phyloP scores from a whole-genome alignment of 2,797 vertebrate genomes.

The Parotocinclus haroldoi region DNA sequence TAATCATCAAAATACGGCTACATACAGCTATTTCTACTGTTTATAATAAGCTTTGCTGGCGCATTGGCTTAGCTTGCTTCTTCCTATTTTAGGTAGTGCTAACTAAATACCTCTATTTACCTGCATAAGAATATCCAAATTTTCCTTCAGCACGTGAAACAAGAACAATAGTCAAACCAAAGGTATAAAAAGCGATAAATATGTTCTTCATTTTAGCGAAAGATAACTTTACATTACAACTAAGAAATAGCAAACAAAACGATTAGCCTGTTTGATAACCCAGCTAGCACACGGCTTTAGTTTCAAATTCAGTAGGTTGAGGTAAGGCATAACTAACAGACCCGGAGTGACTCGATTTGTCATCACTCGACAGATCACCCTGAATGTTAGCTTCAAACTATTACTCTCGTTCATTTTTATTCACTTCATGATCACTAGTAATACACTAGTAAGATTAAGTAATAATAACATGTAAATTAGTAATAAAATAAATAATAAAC shows the following conservation, averaged over 20 bases:
- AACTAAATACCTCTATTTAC: conserved; percentile 27
- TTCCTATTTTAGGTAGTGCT: conserved; percentile 6
- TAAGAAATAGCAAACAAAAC: background rate
- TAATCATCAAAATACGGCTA: too few species aligned
- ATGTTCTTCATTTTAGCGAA: conserved; percentile 18
- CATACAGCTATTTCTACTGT: too few species aligned
- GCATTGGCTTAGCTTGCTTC: background rate
- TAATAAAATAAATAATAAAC: too few species aligned
- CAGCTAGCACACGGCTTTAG: conserved; percentile 16
- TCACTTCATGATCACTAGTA: too few species aligned
- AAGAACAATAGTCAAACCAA: conserved; percentile 10
- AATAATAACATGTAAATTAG: too few species aligned
- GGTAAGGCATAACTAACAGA: conserved; percentile 41
- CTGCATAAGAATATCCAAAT: conserved; percentile 42
- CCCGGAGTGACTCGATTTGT: background rate
- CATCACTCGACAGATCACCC: too few species aligned
- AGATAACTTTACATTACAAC: background rate
- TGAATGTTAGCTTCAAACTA: too few species aligned
- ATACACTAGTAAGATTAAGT: too few species aligned
- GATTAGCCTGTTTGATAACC: conserved; percentile 6
- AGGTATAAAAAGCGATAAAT: background rate
- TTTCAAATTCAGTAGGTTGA: conserved; percentile 50
- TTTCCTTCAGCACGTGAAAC: conserved; percentile 22
- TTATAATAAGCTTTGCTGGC: too few species aligned
- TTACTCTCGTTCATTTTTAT: too few species aligned